Base-by-base conservation (phyloP, 2,888 invertebrate species). In the Malthinus seriepunctatus region DNA sequence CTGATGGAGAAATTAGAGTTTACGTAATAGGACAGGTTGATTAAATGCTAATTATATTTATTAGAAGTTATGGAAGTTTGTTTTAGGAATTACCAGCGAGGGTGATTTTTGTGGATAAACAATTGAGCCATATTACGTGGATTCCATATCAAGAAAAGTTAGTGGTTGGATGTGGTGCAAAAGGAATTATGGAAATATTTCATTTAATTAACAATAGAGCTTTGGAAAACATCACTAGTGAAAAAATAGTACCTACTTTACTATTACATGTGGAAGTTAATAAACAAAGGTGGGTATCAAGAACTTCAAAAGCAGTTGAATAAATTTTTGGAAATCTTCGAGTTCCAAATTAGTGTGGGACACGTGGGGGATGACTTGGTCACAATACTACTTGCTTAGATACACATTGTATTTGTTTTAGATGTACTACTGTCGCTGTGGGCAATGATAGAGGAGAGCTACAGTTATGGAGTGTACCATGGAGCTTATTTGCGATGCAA, bases 1-100 rank as follows among this genome's bases (percentile, higher is more conserved):
- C 74, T 7, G 78, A 79, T 62, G 73, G 72, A 7, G 78, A 79
- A 69, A 73, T 79, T 34, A 67, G 77, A 60, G 71, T 79, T 33
- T 80, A 79, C 62, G 39, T 76, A 33, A 63, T 77, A 12, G 74
- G 71, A 32, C 78, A 79, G 69, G 79, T 78, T 69, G 50, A 34
- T 12, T 5, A 8, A 6, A 35, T 3, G 11, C 38, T 5, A 15
- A 7, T 39, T 9, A n/a, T 8, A 3, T 12, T 1, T 12, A 15
- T 14, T 9, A 23, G 2, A 42, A n/a, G 3, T 5, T 23, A 23
- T 3, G 5, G 23, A 5, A 5, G 23, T 5, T 2, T 5, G 8
- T 42, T 72, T 35, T 61, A 77, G 77, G 76, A 76, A 48, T 74
- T 74, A 39, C 76, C 78, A 10, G 76, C 76, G 0, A 72, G 76